A percentile compares a stretch with the other conserved stretches of the same genome.
phyloP scores from a whole-genome alignment of 2,888 invertebrate species.

The Orchesella flavescens region DNA sequence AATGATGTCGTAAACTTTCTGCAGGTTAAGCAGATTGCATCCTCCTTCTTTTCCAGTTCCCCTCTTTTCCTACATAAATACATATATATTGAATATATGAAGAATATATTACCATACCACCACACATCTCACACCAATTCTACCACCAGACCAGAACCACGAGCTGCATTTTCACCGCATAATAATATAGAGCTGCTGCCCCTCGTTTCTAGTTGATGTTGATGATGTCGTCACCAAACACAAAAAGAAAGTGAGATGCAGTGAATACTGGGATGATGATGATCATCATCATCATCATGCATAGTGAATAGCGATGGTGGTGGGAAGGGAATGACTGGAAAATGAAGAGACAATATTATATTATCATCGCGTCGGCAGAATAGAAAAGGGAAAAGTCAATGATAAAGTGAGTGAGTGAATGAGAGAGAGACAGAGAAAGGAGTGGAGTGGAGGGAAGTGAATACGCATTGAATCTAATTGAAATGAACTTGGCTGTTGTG shows the following conservation, averaged over 20 bases:
- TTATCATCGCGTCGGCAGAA: conserved; percentile 2
- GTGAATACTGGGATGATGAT: conserved; percentile 5
- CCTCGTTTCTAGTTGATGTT: neutral
- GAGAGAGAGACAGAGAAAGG: neutral
- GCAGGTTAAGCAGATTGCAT: conserved; percentile 59
- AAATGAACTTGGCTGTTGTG: conserved; percentile 45
- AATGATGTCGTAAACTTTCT: conserved; percentile 57
- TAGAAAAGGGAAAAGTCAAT: conserved; percentile 51
- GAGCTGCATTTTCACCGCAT: conserved; percentile 52
- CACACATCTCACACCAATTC: neutral
- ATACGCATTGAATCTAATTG: conserved; percentile 37
- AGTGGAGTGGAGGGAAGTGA: conserved; percentile 25
- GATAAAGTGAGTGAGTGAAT: no score
- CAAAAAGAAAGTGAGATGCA: conserved; percentile 32
- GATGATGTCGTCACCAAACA: conserved; percentile 24
- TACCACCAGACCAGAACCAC: conserved; percentile 56
- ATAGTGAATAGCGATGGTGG: conserved; percentile 22
- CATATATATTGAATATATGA: no score
- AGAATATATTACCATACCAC: no score
- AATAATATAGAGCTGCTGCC: conserved; percentile 19
- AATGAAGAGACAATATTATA: conserved; percentile 57
- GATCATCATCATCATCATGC: conserved; percentile 10
- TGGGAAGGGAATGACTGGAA: conserved; percentile 54
- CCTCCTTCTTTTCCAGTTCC: neutral
- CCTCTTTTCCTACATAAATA: no score